phyloP scores from a whole-genome alignment of 2,113 vertebrate genomes.

The Anoura caudifer region DNA sequence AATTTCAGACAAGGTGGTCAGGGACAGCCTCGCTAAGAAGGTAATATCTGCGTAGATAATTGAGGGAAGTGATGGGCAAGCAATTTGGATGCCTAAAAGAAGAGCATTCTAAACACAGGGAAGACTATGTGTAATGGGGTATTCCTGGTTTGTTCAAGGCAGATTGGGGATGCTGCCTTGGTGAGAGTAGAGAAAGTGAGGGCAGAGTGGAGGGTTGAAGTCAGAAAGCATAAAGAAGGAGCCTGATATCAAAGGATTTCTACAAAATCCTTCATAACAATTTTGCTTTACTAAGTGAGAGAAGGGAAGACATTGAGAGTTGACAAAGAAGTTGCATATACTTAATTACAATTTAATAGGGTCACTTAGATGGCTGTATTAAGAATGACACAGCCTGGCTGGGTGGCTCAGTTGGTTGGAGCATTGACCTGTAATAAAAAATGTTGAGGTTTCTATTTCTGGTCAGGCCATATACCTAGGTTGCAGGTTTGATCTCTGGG shows the following conservation, averaged over 20 bases:
- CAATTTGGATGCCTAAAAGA: not conserved
- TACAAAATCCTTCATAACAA: not conserved
- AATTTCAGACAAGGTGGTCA: not conserved
- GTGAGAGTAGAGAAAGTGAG: not conserved
- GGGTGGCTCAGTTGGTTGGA: too few species aligned
- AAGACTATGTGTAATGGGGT: not conserved
- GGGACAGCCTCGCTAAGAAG: not conserved
- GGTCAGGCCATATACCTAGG: too few species aligned
- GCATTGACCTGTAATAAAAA: too few species aligned
- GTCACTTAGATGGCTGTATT: not conserved
- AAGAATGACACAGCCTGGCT: not conserved
- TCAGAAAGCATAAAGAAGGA: not conserved
- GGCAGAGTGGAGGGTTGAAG: not conserved
- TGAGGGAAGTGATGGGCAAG: not conserved
- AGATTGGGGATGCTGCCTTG: not conserved
- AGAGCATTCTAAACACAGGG: not conserved
- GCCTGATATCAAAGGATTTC: not conserved
- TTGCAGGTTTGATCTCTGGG: too few species aligned
- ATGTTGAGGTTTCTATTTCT: too few species aligned
- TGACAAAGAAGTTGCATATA: not conserved
- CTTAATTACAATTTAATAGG: not conserved
- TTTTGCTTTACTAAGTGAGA: not conserved
- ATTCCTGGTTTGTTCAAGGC: not conserved
- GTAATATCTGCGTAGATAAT: not conserved
- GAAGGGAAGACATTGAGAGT: not conserved